Evolutionary conservation across 1,140 invertebrate genomes (phyloP), one percentile per base, ranked within the genome.

Genomic region (Caenorhabditis latens): DNA sequence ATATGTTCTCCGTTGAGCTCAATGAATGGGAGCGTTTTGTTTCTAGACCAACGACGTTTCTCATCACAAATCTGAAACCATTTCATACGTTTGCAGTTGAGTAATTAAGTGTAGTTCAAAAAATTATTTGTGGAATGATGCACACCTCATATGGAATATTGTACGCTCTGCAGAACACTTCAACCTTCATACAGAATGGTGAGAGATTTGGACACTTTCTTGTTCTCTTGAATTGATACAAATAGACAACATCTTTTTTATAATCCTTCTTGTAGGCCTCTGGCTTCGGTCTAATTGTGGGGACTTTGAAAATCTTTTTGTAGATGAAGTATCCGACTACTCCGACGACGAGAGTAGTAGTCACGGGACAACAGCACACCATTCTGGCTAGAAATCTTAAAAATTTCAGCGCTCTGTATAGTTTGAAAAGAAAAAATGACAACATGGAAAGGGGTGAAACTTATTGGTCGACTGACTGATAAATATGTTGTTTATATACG

Each of bases 121-220:
- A 67, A 46, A 32, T 42, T 4, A 14, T 6, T 46, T 6, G 40
- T 43, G n/a, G 65, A 57, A 24, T 58, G 16, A 48, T 19, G 13
- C 32, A 85, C 89, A 97, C 96, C 96, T 97, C 96, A 93, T 97
- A 97, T 94, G 96, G 96, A 92, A 97, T 94, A 89, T 95, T 96
- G 90, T 96, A 95, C 90, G 97, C 94, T 92, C 97, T 94, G 86
- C 97, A 94, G 96, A 96, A 97, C 91, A 96, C 97, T 94, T 98
- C 96, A 87, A 97, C 96, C 95, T 97, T 97, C 91, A 97, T 95
- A 94, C 96, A 97, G 93, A 96, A 97, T 19, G 96, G 96, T 86
- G 96, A 97, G 84, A 96, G 94, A 57, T 96, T 97, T 46, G 96
- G 96, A 91, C 97, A 94, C 89, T 96, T 94, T 82, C 96, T 95